A percentile compares a stretch with the other conserved stretches of the same genome.
Evolutionary conservation across 1,140 invertebrate species (phyloP).

Genomic region (Hyles vespertilio): DNA sequence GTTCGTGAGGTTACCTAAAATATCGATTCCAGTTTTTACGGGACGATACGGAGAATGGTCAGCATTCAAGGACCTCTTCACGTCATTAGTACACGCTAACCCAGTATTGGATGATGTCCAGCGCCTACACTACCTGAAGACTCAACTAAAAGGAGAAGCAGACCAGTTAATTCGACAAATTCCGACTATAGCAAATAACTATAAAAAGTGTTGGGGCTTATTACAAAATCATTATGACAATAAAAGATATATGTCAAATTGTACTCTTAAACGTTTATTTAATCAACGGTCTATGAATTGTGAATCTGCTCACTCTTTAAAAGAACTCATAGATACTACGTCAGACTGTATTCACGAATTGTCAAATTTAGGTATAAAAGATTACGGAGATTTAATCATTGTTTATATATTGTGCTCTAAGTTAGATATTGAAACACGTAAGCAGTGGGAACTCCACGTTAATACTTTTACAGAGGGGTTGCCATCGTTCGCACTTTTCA

Average conservation of each 20-base stretch:
- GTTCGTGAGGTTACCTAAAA: constrained; percentile 11
- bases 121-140: constrained; percentile 22
- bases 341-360: constrained; percentile 25
- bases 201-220: constrained; percentile 20
- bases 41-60: constrained; percentile 21
- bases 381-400: constrained; percentile 17
- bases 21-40: constrained; percentile 11
- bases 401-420: constrained; percentile 16
- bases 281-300: constrained; percentile 15
- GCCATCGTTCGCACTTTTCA: constrained; percentile 12
- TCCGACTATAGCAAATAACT: constrained; percentile 22
- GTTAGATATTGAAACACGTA: constrained; percentile 11
- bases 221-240: constrained; percentile 23
- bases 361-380: constrained; percentile 19
- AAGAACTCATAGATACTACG: constrained; percentile 24
- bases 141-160: constrained; percentile 20
- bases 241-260: constrained; percentile 14
- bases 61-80: constrained; percentile 21
- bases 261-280: constrained; percentile 19
- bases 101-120: constrained; percentile 21
- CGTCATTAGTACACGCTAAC: constrained; percentile 23
- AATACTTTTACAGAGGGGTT: constrained; percentile 3
- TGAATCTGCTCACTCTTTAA: constrained; percentile 22
- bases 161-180: constrained; percentile 23
- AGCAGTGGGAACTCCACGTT: constrained; percentile 9